phyloP scores from a whole-genome alignment of 2,797 vertebrate species.

The Melanotaenia boesemani region DNA sequence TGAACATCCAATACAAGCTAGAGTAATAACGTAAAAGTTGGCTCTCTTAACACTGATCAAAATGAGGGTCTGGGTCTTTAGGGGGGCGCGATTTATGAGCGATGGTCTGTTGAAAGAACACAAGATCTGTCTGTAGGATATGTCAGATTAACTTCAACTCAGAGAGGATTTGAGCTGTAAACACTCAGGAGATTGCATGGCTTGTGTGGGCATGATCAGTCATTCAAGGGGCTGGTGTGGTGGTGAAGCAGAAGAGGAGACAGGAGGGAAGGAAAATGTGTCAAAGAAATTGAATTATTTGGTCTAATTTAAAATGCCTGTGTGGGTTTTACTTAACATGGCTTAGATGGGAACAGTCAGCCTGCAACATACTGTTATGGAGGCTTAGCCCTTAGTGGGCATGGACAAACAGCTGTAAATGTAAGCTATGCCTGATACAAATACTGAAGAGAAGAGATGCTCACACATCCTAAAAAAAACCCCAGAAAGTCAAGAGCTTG shows the following conservation, averaged over 20 bases:
- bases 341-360: constrained; percentile 43
- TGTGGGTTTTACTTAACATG: constrained; percentile 68
- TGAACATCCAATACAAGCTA: constrained; percentile 67
- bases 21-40: constrained; percentile 74
- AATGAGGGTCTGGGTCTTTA: constrained; percentile 64
- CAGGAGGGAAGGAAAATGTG: constrained; percentile 53
- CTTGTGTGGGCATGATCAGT: constrained; percentile 78
- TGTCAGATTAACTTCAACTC: constrained; percentile 83
- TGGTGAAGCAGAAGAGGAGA: constrained; percentile 34
- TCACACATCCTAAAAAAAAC: constrained; percentile 27
- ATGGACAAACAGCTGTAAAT: constrained; percentile 72
- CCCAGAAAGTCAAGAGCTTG: neutral
- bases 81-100: constrained; percentile 72
- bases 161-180: constrained; percentile 77
- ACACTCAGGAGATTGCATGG: constrained; percentile 74
- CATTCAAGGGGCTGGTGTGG: constrained; percentile 64
- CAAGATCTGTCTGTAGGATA: constrained; percentile 74
- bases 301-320: constrained; percentile 72
- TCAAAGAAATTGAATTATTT: constrained; percentile 72
- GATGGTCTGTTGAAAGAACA: constrained; percentile 78
- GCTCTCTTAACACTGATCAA: constrained; percentile 72
- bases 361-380: constrained; percentile 63
- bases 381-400: constrained; percentile 75
- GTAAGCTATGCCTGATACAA: constrained; percentile 52
- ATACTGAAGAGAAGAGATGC: constrained; percentile 53